phyloP scores from a whole-genome alignment of 2,888 invertebrate genomes.

The Synergus laeviventris region DNA sequence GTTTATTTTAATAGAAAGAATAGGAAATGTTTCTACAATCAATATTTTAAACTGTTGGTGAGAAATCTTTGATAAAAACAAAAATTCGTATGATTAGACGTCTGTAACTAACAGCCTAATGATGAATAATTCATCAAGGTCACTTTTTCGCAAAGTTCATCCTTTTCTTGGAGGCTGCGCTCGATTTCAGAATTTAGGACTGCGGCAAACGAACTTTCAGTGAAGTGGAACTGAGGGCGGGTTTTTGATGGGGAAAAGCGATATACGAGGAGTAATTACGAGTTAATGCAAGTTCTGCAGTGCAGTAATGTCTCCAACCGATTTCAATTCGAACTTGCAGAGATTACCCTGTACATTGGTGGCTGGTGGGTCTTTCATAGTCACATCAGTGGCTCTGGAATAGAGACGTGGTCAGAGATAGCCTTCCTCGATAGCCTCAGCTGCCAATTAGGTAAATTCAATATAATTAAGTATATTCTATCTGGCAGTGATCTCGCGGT shows the following conservation, averaged over 20 bases:
- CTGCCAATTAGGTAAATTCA: slow-evolving; percentile 65
- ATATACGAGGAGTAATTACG: slow-evolving; percentile 49
- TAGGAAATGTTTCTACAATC: too few species aligned
- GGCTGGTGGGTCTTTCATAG: slow-evolving; percentile 6
- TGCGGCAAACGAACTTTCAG: slow-evolving; percentile 30
- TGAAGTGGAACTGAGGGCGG: slow-evolving; percentile 19
- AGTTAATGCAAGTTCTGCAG: slow-evolving; percentile 50
- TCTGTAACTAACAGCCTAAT: too few species aligned
- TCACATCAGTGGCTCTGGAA: slow-evolving; percentile 46
- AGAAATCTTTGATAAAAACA: too few species aligned
- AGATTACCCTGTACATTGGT: slow-evolving; percentile 44
- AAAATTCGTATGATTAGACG: too few species aligned
- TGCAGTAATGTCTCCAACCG: slow-evolving; percentile 44
- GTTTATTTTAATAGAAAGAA: too few species aligned
- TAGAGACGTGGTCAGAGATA: slow-evolving; percentile 57
- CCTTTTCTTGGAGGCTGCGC: not conserved
- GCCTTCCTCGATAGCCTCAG: slow-evolving; percentile 42
- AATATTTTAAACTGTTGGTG: too few species aligned
- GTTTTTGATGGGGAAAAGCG: slow-evolving; percentile 47
- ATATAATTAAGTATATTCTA: slow-evolving; percentile 67
- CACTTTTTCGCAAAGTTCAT: too few species aligned
- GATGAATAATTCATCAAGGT: too few species aligned
- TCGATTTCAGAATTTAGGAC: not conserved
- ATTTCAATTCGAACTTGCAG: slow-evolving; percentile 60
- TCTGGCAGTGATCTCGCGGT: slow-evolving; percentile 44